phyloP scores from a whole-genome alignment of 1,140 invertebrate genomes.

The Musca vetustissima region DNA sequence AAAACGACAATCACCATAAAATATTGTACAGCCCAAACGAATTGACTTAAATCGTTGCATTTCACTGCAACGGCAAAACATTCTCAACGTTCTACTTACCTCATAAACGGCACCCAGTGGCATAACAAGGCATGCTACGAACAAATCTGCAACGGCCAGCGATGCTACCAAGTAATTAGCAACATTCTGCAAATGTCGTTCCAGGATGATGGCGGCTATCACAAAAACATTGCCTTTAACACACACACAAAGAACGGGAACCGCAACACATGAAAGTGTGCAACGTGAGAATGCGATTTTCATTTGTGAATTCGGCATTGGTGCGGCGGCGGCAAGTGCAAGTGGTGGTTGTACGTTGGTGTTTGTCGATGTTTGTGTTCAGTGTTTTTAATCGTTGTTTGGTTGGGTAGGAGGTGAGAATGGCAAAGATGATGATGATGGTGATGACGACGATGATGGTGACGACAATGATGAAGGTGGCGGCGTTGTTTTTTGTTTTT shows the following conservation, averaged over 20 bases:
- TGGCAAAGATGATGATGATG: too few species aligned
- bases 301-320: background rate
- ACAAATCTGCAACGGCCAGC: constrained; percentile 85
- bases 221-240: constrained; percentile 90
- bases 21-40: too few species aligned
- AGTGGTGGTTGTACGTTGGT: background rate
- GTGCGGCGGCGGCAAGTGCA: background rate
- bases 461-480: too few species aligned
- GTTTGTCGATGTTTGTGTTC: background rate
- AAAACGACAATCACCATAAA: too few species aligned
- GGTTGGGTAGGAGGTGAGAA: too few species aligned
- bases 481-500: too few species aligned
- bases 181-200: constrained; percentile 87
- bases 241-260: too few species aligned
- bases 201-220: constrained; percentile 89
- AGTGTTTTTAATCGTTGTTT: constrained; percentile 5
- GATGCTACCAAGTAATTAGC: constrained; percentile 91
- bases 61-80: too few species aligned
- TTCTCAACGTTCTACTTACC: constrained; percentile 56
- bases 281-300: background rate
- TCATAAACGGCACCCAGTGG: constrained; percentile 80
- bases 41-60: too few species aligned
- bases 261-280: too few species aligned
- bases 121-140: constrained; percentile 92
- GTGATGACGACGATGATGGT: too few species aligned